These are phyloP conservation scores for Motacilla alba DNA, from an alignment of 2,113 vertebrate genomes.

Conservation along the genomic window DNA sequence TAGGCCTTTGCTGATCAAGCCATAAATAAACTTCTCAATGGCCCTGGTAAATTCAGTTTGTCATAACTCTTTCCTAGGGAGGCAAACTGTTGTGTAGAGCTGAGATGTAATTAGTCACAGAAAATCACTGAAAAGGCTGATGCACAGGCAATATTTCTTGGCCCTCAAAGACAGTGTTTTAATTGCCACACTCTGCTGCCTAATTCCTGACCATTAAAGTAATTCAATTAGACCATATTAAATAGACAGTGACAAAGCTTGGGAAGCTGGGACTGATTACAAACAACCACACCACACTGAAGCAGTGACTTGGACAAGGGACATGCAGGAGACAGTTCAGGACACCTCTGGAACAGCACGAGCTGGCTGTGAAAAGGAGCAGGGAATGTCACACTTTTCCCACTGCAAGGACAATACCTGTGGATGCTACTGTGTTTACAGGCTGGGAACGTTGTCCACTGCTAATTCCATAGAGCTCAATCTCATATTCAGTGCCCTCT, in stretches of 20 bases:
- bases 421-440: slow-evolving; percentile 78
- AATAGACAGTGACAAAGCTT: not conserved
- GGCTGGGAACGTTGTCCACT: slow-evolving; percentile 84
- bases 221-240: not conserved
- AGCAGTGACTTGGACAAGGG: not conserved
- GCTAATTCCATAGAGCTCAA: slow-evolving; percentile 87
- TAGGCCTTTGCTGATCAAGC: not conserved
- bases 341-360: not conserved
- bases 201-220: not conserved
- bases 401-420: slow-evolving; percentile 82
- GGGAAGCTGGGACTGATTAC: not conserved
- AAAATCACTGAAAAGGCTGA: not conserved
- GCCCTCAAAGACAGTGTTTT: not conserved
- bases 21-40: not conserved
- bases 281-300: not conserved
- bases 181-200: not conserved
- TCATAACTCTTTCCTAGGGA: not conserved
- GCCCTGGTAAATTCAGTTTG: not conserved
- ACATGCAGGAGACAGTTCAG: not conserved
- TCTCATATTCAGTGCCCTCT: slow-evolving; percentile 86
- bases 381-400: not conserved
- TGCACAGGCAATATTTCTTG: not conserved
- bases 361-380: not conserved
- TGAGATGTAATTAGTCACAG: not conserved
- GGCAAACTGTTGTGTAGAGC: not conserved